A percentile compares a stretch with the other conserved stretches of the same genome.
Conservation (phyloP, 2,113 vertebrate genomes). For the Equus przewalskii region DNA sequence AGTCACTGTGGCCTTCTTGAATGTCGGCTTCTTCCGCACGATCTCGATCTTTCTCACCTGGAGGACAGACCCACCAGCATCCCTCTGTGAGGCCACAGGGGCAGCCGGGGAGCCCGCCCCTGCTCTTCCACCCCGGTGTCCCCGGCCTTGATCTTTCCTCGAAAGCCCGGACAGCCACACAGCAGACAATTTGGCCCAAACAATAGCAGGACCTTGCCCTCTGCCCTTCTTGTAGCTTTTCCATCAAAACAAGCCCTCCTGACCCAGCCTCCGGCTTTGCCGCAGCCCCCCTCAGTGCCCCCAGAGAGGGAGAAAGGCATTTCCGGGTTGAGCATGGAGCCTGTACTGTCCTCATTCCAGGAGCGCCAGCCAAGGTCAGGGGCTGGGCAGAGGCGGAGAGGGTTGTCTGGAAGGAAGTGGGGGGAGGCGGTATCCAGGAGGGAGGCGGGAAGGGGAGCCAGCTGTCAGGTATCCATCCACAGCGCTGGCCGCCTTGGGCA, state of each 20-base stretch:
- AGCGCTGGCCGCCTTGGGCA: background rate
- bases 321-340: conserved; percentile 83
- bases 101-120: background rate
- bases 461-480: conserved; percentile 78
- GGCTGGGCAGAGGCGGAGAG: conserved; percentile 71
- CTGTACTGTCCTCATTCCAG: conserved; percentile 73
- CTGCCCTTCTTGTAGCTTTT: conserved; percentile 85
- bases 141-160: conserved; percentile 85
- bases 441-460: conserved; percentile 66
- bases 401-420: conserved; percentile 85
- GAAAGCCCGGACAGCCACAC: conserved; percentile 84
- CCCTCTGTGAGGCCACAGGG: accelerated
- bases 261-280: conserved; percentile 57
- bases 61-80: background rate
- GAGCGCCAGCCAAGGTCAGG: conserved; percentile 79
- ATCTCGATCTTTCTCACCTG: conserved; percentile 96
- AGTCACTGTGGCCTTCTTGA: conserved; percentile 92
- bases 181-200: conserved; percentile 78
- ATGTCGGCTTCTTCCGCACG: conserved; percentile 87
- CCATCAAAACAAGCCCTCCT: conserved; percentile 88
- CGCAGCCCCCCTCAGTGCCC: conserved; percentile 21
- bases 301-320: conserved; percentile 87
- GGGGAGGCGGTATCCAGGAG: conserved; percentile 71
- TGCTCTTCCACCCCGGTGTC: background rate
- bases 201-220: conserved; percentile 86